Conservation (phyloP, 2,797 vertebrate species). For the Anguilla marmorata region DNA sequence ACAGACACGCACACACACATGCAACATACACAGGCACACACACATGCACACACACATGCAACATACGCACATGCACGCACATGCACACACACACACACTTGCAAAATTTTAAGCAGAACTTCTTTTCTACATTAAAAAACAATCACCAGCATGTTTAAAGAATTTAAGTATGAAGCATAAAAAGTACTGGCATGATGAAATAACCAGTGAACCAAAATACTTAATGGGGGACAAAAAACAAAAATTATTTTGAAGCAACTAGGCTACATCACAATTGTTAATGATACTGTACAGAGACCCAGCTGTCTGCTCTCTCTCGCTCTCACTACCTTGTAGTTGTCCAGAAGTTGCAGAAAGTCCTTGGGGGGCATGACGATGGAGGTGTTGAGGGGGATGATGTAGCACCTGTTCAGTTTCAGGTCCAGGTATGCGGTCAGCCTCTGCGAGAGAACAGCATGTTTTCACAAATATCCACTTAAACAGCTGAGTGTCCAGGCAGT, state of each 20-base stretch:
- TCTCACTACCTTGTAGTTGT: constrained; percentile 85
- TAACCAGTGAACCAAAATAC: background rate
- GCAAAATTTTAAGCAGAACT: background rate
- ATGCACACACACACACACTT: background rate
- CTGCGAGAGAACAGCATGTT: constrained; percentile 63
- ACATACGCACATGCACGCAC: background rate
- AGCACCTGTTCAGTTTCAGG: constrained; percentile 92
- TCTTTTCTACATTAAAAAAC: background rate
- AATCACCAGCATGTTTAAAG: background rate
- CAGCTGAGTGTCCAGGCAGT: background rate
- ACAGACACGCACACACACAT: background rate
- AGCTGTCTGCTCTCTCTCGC: background rate
- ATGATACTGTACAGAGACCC: background rate
- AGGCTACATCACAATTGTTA: background rate
- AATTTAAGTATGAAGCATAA: background rate
- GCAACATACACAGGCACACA: background rate
- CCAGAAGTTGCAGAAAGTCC: constrained; percentile 87
- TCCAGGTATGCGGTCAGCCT: constrained; percentile 94
- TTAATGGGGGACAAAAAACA: background rate
- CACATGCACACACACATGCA: background rate
- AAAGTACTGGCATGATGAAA: background rate
- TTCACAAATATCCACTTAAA: background rate
- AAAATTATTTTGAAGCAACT: background rate
- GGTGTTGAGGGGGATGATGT: constrained; percentile 93
- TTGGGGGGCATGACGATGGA: constrained; percentile 93